Percentiles rank a stretch among this genome's conserved stretches.
Conservation (phyloP, 2,888 invertebrate species). For the Macrophya alboannulata region DNA sequence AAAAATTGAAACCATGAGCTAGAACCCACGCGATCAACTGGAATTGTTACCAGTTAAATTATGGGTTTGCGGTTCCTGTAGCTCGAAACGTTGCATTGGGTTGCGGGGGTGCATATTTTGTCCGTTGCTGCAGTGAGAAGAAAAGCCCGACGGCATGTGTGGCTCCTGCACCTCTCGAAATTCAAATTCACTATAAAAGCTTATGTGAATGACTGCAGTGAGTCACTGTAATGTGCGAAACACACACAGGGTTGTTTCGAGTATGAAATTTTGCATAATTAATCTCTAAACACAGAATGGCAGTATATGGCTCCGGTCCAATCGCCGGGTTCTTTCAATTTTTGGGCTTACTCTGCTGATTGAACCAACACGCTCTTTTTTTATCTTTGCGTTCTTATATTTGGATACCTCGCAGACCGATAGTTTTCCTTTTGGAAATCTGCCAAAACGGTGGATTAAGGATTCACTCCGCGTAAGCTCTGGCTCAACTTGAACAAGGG, state of each 20-base stretch:
- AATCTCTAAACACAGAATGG: neutral
- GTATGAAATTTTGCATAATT: neutral
- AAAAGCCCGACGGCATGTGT: conserved; percentile 32
- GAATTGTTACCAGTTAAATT: conserved; percentile 67
- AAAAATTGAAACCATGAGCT: neutral
- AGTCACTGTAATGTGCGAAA: neutral
- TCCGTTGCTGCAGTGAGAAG: conserved; percentile 25
- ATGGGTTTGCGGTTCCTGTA: conserved; percentile 65
- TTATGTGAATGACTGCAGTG: neutral
- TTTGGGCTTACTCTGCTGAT: neutral
- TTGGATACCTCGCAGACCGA: neutral
- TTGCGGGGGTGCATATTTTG: conserved; percentile 70
- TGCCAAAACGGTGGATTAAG: neutral
- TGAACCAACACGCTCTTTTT: neutral
- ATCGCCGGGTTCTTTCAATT: neutral
- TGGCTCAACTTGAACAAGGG: neutral
- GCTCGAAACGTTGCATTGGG: conserved; percentile 60
- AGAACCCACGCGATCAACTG: conserved; percentile 56
- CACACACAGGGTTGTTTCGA: too few relatives aligned
- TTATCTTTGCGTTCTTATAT: neutral
- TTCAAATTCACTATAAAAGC: conserved; percentile 22
- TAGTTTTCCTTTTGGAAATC: conserved; percentile 1
- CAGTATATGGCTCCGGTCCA: neutral
- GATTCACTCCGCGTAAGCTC: conserved; percentile 7
- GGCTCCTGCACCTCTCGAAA: conserved; percentile 6